These are phyloP conservation scores for Dicranocentrus wangi DNA, from an alignment of 2,888 invertebrate species.

Conservation along the genomic window DNA sequence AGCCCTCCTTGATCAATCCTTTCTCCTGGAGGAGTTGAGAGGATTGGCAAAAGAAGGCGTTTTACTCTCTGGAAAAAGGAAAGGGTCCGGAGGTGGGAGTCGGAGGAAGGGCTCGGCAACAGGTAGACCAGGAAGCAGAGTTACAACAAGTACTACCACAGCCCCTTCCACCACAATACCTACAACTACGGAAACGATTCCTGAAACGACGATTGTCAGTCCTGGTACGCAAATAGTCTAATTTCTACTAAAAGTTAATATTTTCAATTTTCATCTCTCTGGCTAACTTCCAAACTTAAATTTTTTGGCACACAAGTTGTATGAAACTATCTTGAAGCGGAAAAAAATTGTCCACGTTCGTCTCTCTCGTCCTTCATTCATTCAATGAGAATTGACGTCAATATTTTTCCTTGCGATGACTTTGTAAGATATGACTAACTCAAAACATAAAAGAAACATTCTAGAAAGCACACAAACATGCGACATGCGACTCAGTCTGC, in stretches of 20 bases:
- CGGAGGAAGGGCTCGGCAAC: background rate
- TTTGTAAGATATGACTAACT: slow-evolving; percentile 56
- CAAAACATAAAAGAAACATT: slow-evolving; percentile 27
- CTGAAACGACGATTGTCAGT: slow-evolving; percentile 14
- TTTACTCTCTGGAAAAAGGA: background rate
- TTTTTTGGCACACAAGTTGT: slow-evolving; percentile 21
- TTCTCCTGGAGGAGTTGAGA: slow-evolving; percentile 46
- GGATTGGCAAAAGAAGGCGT: slow-evolving; percentile 36
- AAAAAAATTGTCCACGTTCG: slow-evolving; percentile 30
- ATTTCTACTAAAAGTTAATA: slow-evolving; percentile 7
- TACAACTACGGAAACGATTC: background rate
- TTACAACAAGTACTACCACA: slow-evolving; percentile 24
- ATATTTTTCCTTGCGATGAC: slow-evolving; percentile 48
- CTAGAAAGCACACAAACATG: background rate
- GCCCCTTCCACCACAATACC: background rate
- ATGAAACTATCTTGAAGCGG: background rate
- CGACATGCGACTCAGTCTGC: background rate
- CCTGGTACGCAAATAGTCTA: slow-evolving; percentile 13
- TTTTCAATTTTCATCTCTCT: slow-evolving; percentile 14
- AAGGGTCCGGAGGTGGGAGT: background rate
- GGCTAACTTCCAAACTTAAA: slow-evolving; percentile 56
- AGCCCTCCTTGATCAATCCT: slow-evolving; percentile 45
- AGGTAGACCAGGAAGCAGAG: slow-evolving; percentile 18
- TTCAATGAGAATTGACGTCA: slow-evolving; percentile 57
- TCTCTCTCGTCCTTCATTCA: slow-evolving; percentile 55